These are phyloP conservation scores for Synanthedon andrenaeformis DNA, from an alignment of 2,888 invertebrate species.

Conservation along the genomic window DNA sequence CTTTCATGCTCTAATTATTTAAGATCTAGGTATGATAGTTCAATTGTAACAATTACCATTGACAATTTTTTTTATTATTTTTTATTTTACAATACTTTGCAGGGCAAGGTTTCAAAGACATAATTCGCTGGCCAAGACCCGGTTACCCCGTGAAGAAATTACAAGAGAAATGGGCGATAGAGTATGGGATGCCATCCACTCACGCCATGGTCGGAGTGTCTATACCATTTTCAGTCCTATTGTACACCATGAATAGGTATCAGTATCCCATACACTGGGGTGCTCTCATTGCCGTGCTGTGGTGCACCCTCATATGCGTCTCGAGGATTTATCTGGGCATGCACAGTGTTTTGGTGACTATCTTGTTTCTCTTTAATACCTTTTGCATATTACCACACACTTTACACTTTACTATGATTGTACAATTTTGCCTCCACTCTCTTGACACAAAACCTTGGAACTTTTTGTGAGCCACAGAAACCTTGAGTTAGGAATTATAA, in stretches of 20 bases:
- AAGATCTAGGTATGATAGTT: no score
- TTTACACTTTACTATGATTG: no score
- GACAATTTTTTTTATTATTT: no score
- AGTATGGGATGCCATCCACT: constrained; percentile 96
- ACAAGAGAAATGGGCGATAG: constrained; percentile 89
- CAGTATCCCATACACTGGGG: constrained; percentile 76
- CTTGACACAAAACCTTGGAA: no score
- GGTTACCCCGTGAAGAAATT: constrained; percentile 85
- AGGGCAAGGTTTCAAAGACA: constrained; percentile 91
- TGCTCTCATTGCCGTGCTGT: constrained; percentile 68
- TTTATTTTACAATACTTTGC: constrained; percentile 14
- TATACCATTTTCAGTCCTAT: constrained; percentile 86
- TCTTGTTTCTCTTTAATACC: not conserved
- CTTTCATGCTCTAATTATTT: no score
- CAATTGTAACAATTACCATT: no score
- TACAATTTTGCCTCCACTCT: no score
- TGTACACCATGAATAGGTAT: constrained; percentile 85
- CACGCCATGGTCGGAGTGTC: constrained; percentile 93
- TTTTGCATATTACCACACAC: not conserved
- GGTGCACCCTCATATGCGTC: constrained; percentile 83
- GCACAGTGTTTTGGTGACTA: constrained; percentile 88
- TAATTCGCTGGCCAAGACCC: constrained; percentile 89
- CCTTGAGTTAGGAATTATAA: no score
- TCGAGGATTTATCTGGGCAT: constrained; percentile 93
- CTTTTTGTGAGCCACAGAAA: no score